Base-by-base conservation (phyloP, 2,888 invertebrate species). In the Pheosia gnoma region DNA sequence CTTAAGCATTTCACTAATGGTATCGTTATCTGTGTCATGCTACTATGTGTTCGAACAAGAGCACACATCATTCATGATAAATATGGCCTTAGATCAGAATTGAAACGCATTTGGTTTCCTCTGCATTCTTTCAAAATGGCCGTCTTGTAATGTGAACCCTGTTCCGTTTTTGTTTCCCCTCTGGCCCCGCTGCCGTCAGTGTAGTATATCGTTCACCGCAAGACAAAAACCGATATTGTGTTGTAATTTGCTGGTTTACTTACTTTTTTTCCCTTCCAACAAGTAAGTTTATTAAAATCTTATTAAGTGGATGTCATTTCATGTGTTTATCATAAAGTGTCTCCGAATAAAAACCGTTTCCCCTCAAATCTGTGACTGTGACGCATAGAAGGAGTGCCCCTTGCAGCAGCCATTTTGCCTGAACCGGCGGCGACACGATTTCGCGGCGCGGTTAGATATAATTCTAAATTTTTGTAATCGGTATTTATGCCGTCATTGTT, bases 371-470 rank as follows among this genome's bases (percentile, higher is more conserved):
- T 87, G 91, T 91, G 89, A 89, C 84, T 94, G 94, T 94, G 94
- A 95, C 94, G 95, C 94, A 94, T 94, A 87, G 91, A 92, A 94
- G 94, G 94, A 95, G 95, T 94, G 95, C 90, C 94, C 88, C 84
- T 90, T 82, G 86, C 87, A 93, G 94, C 94, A 94, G 94, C 94
- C 94, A 94, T 94, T 94, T 94, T 94, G 93, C 91, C 82, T 83
- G 86, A 87, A 81, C 93, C 94, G 94, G 94, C 94, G 94, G 94
- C 93, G 88, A 90, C 93, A 93, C 94, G 91, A 90, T 91, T 88
- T 88, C 84, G 83, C 87, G 84, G 91, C 86, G 93, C 84, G 91
- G 88, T 90, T 90, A 83, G 72, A 77, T 69, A 77, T 81, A 67
- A 77, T 81, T 81, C 76, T 68, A 82, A 83, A 80, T 82, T 83